Evolutionary conservation across 2,888 invertebrate genomes (phyloP).

Genomic region (Graphium colonna): DNA sequence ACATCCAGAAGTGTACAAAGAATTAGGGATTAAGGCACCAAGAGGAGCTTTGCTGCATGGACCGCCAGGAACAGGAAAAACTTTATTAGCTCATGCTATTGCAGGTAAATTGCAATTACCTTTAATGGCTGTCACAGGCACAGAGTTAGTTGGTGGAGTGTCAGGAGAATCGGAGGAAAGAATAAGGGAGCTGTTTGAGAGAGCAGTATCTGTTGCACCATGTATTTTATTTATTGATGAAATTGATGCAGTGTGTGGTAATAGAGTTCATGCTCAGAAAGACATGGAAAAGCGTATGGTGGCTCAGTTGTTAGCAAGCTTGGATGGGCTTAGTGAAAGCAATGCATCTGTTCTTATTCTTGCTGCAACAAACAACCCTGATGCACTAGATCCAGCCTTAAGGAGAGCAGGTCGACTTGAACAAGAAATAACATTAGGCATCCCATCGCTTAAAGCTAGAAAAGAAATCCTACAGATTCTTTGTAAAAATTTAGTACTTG

Average conservation of each 20-base stretch:
- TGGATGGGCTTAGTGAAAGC: slow-evolving; percentile 86
- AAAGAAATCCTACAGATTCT: slow-evolving; percentile 87
- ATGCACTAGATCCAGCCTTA: slow-evolving; percentile 94
- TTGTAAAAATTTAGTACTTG: slow-evolving; percentile 85
- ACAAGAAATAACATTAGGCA: slow-evolving; percentile 95
- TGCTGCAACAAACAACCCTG: slow-evolving; percentile 97
- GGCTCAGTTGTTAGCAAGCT: slow-evolving; percentile 92
- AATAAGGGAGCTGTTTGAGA: slow-evolving; percentile 93
- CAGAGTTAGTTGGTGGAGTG: slow-evolving; percentile 95
- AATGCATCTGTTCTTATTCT: slow-evolving; percentile 88
- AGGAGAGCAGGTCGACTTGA: slow-evolving; percentile 96
- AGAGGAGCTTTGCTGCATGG: slow-evolving; percentile 96
- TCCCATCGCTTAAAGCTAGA: slow-evolving; percentile 92
- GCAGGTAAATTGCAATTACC: slow-evolving; percentile 92
- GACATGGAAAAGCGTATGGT: slow-evolving; percentile 98
- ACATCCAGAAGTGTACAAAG: slow-evolving; percentile 92
- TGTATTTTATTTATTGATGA: slow-evolving; percentile 97
- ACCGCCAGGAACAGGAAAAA: slow-evolving; percentile 97
- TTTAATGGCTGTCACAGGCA: slow-evolving; percentile 92
- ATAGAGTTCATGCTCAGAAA: slow-evolving; percentile 92
- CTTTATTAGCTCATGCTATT: slow-evolving; percentile 89
- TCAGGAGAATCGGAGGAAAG: slow-evolving; percentile 98
- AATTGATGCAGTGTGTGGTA: slow-evolving; percentile 96
- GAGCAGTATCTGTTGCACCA: slow-evolving; percentile 86
- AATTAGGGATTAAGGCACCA: slow-evolving; percentile 92